Percentiles rank a stretch among this genome's conserved stretches.
phyloP scores from a whole-genome alignment of 2,113 vertebrate genomes.

The Daubentonia madagascariensis region DNA sequence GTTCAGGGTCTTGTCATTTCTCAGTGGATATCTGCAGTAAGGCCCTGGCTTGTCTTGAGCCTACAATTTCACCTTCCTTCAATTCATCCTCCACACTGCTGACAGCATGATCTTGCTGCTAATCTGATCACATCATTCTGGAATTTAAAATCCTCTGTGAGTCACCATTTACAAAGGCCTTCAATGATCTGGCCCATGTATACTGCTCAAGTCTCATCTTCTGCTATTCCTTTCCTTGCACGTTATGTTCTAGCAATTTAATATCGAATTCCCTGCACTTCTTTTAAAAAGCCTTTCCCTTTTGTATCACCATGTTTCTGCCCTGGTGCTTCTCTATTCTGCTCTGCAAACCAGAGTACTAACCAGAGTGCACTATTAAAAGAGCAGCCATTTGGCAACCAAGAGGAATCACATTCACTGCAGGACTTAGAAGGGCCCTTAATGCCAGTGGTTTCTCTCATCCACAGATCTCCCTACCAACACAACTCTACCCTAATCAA shows the following conservation, averaged over 20 bases:
- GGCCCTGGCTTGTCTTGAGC: neutral
- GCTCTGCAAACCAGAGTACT: neutral
- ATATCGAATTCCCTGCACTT: neutral
- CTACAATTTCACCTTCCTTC: neutral
- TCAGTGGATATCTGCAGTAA: neutral
- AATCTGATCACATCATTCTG: slow-evolving; percentile 19
- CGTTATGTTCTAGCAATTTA: neutral
- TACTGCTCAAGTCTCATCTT: neutral
- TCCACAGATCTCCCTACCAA: neutral
- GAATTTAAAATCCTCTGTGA: slow-evolving; percentile 8
- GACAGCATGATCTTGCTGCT: slow-evolving; percentile 31
- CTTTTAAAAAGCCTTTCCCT: neutral
- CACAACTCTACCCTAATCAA: neutral
- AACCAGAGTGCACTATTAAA: neutral
- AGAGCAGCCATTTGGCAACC: neutral
- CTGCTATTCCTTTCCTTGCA: neutral
- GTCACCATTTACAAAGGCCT: slow-evolving; percentile 26
- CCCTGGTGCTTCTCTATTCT: neutral
- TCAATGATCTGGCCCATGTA: neutral
- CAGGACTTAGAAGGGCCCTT: neutral
- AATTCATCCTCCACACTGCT: neutral
- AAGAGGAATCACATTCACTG: neutral
- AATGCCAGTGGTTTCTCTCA: neutral
- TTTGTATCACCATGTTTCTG: neutral
- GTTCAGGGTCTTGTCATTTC: neutral